These are phyloP conservation scores for Echinops telfairi DNA, from an alignment of 2,113 vertebrate genomes.

Conservation along the genomic window DNA sequence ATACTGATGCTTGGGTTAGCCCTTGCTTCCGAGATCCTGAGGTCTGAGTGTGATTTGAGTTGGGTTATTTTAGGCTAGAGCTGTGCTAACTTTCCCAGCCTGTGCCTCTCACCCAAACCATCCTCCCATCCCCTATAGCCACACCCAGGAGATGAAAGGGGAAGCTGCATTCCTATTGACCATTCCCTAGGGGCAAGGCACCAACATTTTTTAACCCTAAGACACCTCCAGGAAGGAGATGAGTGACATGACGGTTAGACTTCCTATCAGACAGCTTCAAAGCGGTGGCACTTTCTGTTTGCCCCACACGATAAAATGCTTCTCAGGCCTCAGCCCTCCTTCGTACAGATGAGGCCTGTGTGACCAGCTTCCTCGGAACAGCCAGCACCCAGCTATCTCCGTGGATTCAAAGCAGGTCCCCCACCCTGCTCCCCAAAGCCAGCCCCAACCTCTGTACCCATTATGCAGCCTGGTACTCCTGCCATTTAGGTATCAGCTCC, in stretches of 20 bases:
- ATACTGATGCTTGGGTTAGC: no score
- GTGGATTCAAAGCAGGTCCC: background rate
- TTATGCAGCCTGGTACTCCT: conserved; percentile 8
- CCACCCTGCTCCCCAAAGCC: background rate
- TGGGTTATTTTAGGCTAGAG: no score
- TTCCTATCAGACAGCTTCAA: background rate
- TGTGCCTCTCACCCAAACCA: background rate
- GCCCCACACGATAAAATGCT: background rate
- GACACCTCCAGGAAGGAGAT: background rate
- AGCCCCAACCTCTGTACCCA: background rate
- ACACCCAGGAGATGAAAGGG: background rate
- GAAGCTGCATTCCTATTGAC: fast-evolving
- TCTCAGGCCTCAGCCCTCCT: conserved; percentile 3
- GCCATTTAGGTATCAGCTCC: conserved; percentile 36
- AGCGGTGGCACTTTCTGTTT: background rate
- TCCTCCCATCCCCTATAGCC: fast-evolving
- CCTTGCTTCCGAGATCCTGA: no score
- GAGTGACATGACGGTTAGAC: background rate
- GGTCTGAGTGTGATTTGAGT: no score
- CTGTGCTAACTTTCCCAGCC: background rate
- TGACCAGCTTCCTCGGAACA: background rate
- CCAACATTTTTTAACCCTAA: background rate
- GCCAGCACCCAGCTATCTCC: background rate
- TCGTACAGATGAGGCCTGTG: background rate
- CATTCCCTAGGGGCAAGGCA: background rate